Base-by-base conservation (phyloP, 2,888 invertebrate species). In the Colletes collaris region DNA sequence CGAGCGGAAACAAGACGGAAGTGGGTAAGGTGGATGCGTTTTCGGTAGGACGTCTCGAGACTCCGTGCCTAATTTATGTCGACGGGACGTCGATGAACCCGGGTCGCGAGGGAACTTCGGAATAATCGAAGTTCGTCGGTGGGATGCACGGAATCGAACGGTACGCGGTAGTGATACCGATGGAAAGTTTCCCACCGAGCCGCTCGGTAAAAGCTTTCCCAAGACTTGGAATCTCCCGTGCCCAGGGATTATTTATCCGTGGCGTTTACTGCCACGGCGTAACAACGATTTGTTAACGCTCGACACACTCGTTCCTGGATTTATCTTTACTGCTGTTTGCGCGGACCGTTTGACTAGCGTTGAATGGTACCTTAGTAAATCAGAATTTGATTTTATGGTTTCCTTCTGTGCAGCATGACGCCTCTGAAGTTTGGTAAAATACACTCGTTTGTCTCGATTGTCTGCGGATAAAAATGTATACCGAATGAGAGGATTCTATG, bases 91-190 rank as follows among this genome's bases (percentile, higher is more conserved):
- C 80, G 72, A 82, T 76, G 82, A 79, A 64, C 52, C 44, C 27
- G 27, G 27, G 27, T 27, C 49, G 46, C 40, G 58, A 50, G 76
- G 76, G 74, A 81, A 87, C 83, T 84, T 81, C 84, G 66, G 84
- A 85, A 82, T 87, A 87, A 87, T 87, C 88, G 87, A 87, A 87
- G 87, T 88, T 87, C 62, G 72, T 65, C 58, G 71, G 16, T 59
- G 53, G 65, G 74, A 77, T 79, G 74, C 81, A 71, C 82, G 74
- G 76, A 76, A 72, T 75, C 76, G 70, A 66, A 53, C 60, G 76
- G 85, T 80, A 80, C 84, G 72, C 62, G 80, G 73, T 71, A 85
- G 77, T 87, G 88, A 88, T 85, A 88, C 85, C 73, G 63, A 68
- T 79, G 79, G 78, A 87, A 87, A 88, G 84, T 87, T 88, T 81